Percentiles rank a stretch among this genome's conserved stretches.
Conservation (phyloP, 2,888 invertebrate genomes). For the Cheilosia soror region DNA sequence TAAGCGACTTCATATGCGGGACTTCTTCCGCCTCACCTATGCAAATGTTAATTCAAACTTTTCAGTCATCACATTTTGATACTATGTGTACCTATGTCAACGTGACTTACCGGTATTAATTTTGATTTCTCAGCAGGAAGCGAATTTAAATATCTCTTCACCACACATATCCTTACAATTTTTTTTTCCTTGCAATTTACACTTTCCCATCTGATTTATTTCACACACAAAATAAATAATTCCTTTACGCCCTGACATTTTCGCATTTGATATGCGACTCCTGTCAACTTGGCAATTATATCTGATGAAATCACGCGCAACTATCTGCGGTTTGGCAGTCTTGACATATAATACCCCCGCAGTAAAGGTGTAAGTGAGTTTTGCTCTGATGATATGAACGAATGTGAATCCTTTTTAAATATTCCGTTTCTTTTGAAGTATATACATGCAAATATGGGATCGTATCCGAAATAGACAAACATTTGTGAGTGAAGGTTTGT, state of each 20-base stretch:
- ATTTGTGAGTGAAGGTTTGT: conserved; percentile 23
- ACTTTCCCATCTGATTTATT: not conserved
- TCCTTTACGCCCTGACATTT: not conserved
- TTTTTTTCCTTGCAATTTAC: not conserved
- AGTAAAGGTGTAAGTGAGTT: too few relatives aligned
- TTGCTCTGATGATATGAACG: too few relatives aligned
- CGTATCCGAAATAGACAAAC: not conserved
- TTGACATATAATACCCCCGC: not conserved
- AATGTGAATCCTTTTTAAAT: too few relatives aligned
- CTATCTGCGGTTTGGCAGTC: conserved; percentile 21
- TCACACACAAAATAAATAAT: too few relatives aligned
- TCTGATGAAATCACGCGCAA: conserved; percentile 36
- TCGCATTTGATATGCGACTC: conserved; percentile 17
- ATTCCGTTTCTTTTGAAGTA: too few relatives aligned
- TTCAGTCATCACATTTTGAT: not conserved
- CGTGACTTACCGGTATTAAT: conserved; percentile 21
- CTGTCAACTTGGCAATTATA: conserved; percentile 16
- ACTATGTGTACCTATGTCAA: not conserved
- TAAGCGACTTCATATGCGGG: too few relatives aligned
- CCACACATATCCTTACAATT: not conserved
- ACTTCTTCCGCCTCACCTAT: too few relatives aligned
- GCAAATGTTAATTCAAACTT: too few relatives aligned
- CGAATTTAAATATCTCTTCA: conserved; percentile 25
- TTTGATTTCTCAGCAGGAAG: conserved; percentile 29
- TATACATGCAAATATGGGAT: too few relatives aligned